phyloP scores from a whole-genome alignment of 2,797 vertebrate species.

The Rhinichthys osculus region DNA sequence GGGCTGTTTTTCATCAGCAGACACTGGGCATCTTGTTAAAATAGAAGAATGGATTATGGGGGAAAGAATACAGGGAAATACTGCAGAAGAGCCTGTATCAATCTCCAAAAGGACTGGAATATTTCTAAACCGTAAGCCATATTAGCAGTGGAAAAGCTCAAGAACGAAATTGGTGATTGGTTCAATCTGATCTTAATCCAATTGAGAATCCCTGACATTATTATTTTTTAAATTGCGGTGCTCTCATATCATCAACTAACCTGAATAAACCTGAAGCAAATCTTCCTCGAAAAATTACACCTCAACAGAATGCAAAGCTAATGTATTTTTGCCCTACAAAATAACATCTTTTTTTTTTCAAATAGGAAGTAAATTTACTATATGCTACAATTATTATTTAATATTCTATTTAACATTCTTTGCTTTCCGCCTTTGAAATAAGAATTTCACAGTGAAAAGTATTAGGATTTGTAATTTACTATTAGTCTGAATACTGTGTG shows the following conservation, averaged over 20 bases:
- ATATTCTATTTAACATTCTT: no score
- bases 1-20: slow-evolving; percentile 43
- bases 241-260: neutral
- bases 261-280: slow-evolving; percentile 5
- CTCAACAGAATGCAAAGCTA: neutral
- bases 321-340: neutral
- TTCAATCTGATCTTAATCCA: neutral
- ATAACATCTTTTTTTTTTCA: neutral
- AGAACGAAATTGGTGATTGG: neutral
- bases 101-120: neutral
- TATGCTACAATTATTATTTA: no score
- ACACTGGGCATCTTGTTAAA: slow-evolving; percentile 36
- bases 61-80: slow-evolving; percentile 9
- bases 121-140: neutral
- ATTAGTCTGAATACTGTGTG: neutral
- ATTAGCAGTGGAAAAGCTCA: neutral
- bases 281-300: neutral
- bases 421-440: neutral
- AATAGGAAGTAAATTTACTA: neutral
- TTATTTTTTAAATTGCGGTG: neutral
- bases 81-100: neutral
- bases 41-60: slow-evolving; percentile 61
- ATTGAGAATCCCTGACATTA: neutral
- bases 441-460: neutral
- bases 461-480: neutral